Evolutionary conservation across 2,113 vertebrate species (phyloP).

Genomic region (Diphyllodes magnificus): DNA sequence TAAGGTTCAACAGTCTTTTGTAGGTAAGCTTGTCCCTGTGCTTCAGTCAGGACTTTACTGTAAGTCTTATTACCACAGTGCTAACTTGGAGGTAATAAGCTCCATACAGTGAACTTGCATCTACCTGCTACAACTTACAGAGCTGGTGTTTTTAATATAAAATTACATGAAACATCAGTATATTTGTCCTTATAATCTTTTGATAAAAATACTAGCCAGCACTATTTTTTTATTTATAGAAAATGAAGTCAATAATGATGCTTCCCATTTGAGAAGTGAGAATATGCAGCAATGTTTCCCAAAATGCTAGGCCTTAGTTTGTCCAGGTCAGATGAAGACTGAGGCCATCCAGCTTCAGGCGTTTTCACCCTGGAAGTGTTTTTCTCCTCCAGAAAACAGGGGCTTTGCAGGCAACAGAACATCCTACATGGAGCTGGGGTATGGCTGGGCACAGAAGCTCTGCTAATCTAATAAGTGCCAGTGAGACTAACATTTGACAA

Average conservation of each 20-base stretch:
- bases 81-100: background rate
- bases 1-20: background rate
- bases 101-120: background rate
- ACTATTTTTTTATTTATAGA: background rate
- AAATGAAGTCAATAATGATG: background rate
- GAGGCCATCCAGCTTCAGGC: background rate
- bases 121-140: background rate
- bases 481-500: background rate
- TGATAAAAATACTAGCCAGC: background rate
- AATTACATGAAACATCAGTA: background rate
- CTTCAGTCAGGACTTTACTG: background rate
- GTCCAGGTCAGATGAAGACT: background rate
- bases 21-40: background rate
- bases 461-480: background rate
- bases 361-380: background rate
- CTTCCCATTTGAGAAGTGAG: background rate
- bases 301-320: background rate
- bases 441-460: background rate
- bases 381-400: background rate
- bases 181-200: background rate
- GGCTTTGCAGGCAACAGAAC: rapidly evolving
- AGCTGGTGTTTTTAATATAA: background rate
- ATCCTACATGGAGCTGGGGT: background rate
- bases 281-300: background rate
- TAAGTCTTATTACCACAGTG: background rate